phyloP scores from a whole-genome alignment of 2,888 invertebrate species.

The Linnaemya vulpina region DNA sequence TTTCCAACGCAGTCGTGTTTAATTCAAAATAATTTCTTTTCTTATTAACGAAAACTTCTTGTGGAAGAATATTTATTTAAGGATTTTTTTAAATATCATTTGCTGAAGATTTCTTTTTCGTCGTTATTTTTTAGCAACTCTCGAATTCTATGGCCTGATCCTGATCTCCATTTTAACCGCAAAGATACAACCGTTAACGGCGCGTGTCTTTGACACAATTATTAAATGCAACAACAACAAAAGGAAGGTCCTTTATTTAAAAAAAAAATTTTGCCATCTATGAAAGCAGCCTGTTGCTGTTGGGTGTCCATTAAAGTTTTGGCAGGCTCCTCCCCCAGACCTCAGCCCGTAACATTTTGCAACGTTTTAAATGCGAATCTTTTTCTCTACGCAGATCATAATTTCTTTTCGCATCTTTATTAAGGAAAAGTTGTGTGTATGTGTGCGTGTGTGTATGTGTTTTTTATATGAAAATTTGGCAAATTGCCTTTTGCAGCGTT shows the following conservation, averaged over 20 bases:
- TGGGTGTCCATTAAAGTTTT: background rate
- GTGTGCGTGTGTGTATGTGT: background rate
- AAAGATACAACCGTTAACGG: slow-evolving; percentile 30
- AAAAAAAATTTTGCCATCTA: no score
- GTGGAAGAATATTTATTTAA: background rate
- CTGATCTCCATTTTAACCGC: background rate
- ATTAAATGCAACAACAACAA: background rate
- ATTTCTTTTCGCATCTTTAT: slow-evolving; percentile 14
- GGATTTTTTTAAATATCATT: background rate
- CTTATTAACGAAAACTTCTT: slow-evolving; percentile 7
- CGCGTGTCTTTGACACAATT: slow-evolving; percentile 64
- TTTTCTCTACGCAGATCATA: slow-evolving; percentile 16
- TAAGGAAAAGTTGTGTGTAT: slow-evolving; percentile 9
- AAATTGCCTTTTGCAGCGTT: slow-evolving; percentile 3
- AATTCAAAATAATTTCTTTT: slow-evolving; percentile 33
- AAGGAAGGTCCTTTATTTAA: no score
- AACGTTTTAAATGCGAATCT: slow-evolving; percentile 33
- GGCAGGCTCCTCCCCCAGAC: background rate
- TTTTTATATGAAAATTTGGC: slow-evolving; percentile 37
- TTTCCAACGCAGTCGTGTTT: slow-evolving; percentile 64
- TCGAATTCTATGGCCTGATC: background rate
- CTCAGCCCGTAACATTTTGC: slow-evolving; percentile 13
- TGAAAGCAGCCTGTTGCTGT: slow-evolving; percentile 42
- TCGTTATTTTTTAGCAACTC: background rate
- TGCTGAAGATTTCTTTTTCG: background rate